A percentile compares a stretch with the other conserved stretches of the same genome.
Evolutionary conservation across 2,113 vertebrate species (phyloP).

Genomic region (Cebidichthys violaceus): DNA sequence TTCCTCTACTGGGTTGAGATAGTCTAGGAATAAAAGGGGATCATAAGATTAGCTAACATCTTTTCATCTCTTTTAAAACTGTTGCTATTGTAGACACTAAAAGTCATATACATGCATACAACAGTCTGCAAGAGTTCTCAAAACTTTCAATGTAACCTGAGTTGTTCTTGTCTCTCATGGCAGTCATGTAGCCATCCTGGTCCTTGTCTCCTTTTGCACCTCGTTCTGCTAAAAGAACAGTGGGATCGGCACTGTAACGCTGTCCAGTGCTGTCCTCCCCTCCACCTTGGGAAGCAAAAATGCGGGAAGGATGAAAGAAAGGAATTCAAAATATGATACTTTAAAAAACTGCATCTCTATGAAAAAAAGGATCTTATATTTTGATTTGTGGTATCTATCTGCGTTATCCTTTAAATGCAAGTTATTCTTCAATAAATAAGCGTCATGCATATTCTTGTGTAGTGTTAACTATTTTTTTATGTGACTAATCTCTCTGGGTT

Average conservation of each 20-base stretch:
- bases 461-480: background rate
- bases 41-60: background rate
- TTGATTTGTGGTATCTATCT: background rate
- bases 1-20: slow-evolving; percentile 94
- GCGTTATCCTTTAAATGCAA: background rate
- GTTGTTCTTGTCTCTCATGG: slow-evolving; percentile 90
- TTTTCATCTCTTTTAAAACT: background rate
- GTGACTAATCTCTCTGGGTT: background rate
- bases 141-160: slow-evolving; percentile 85
- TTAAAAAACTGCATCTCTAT: background rate
- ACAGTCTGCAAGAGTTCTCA: background rate
- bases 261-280: slow-evolving; percentile 91
- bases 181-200: slow-evolving; percentile 91
- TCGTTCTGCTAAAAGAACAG: slow-evolving; percentile 88
- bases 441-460: background rate
- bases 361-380: background rate
- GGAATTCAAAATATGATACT: background rate
- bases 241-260: slow-evolving; percentile 97
- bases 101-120: background rate
- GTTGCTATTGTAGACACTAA: background rate
- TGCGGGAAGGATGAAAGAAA: background rate
- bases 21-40: slow-evolving; percentile 81
- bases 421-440: slow-evolving; percentile 5
- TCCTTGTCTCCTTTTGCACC: slow-evolving; percentile 87
- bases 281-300: slow-evolving; percentile 50